Percentiles rank a stretch among this genome's conserved stretches.
Conservation (phyloP, 2,888 invertebrate genomes). For the Laspeyria flexula region DNA sequence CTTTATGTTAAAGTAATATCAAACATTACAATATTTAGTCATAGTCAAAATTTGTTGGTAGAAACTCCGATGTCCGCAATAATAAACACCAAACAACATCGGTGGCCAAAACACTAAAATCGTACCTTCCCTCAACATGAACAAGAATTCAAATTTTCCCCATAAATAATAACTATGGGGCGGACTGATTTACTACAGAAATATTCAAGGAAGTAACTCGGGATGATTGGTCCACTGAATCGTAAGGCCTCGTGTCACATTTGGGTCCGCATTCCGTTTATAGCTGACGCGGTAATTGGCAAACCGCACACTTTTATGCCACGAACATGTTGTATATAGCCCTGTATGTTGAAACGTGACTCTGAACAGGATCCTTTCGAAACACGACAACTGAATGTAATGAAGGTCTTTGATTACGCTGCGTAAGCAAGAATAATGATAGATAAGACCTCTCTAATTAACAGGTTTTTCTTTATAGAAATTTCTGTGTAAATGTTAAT, state of each 20-base stretch:
- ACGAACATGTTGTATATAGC: constrained; percentile 30
- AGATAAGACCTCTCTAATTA: background rate
- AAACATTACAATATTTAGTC: too few species aligned
- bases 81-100: too few species aligned
- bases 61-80: background rate
- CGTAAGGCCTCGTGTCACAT: constrained; percentile 15
- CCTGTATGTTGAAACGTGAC: constrained; percentile 46
- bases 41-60: background rate
- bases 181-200: background rate
- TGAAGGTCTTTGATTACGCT: constrained; percentile 34
- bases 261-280: constrained; percentile 32
- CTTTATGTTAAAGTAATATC: too few species aligned
- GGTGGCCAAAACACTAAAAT: too few species aligned
- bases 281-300: constrained; percentile 56
- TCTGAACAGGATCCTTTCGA: constrained; percentile 16
- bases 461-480: background rate
- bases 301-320: constrained; percentile 46
- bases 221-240: constrained; percentile 8
- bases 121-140: background rate
- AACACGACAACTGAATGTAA: constrained; percentile 25
- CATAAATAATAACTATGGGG: constrained; percentile 1
- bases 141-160: background rate
- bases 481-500: background rate
- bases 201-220: constrained; percentile 9
- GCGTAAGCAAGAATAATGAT: constrained; percentile 11